A percentile compares a stretch with the other conserved stretches of the same genome.
These are phyloP conservation scores for Schizothorax lantsangensis DNA, from an alignment of 2,797 vertebrate genomes.

Conservation along the genomic window DNA sequence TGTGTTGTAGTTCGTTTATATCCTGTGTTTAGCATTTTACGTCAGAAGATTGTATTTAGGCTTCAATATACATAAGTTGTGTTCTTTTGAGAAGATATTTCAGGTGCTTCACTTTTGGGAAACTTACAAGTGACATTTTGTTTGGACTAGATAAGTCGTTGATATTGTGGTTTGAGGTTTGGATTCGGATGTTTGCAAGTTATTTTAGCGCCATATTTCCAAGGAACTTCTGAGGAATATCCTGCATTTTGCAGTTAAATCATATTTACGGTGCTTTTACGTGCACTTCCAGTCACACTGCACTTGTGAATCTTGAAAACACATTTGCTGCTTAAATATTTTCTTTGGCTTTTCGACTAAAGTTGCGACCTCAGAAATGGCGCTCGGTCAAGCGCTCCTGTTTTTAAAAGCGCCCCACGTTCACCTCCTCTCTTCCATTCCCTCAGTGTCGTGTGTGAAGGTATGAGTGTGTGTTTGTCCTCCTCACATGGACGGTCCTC, in stretches of 20 bases:
- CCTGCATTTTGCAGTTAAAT: neutral
- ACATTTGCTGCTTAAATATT: neutral
- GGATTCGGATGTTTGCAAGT: constrained; percentile 1
- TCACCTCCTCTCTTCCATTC: neutral
- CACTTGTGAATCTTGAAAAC: neutral
- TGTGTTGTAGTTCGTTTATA: neutral
- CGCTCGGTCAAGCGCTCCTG: neutral
- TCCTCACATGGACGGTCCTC: constrained; percentile 9
- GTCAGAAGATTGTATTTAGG: neutral
- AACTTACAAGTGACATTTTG: constrained; percentile 18
- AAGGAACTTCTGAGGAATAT: neutral
- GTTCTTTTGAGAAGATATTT: constrained; percentile 3
- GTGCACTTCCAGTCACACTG: neutral
- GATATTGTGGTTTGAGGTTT: constrained; percentile 22
- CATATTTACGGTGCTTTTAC: no score
- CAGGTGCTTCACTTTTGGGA: constrained; percentile 22
- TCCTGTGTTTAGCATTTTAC: neutral
- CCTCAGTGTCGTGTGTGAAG: neutral
- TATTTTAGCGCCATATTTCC: neutral
- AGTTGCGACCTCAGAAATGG: neutral
- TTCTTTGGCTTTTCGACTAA: constrained; percentile 6
- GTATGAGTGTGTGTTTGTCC: constrained; percentile 19
- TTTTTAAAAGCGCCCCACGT: constrained; percentile 31
- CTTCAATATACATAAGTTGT: neutral
- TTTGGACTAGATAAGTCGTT: constrained; percentile 29